Conservation (phyloP, 1,140 invertebrate species). For the Sitobion miscanthi region DNA sequence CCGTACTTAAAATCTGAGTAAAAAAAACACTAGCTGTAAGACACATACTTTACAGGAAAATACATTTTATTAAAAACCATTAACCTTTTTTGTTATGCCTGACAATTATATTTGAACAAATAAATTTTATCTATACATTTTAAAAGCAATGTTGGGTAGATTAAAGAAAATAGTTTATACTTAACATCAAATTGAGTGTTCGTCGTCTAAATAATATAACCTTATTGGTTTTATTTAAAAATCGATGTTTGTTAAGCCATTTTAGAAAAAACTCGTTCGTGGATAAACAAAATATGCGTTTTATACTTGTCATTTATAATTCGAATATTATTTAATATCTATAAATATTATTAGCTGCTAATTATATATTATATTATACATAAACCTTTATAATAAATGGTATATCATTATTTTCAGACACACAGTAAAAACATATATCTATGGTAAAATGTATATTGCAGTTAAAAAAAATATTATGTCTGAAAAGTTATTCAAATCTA, state of each 20-base stretch:
- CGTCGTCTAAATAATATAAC: background rate
- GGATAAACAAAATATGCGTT: background rate
- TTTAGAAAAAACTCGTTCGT: background rate
- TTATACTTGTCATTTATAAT: background rate
- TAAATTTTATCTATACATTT: background rate
- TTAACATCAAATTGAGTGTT: background rate
- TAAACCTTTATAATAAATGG: too few species aligned
- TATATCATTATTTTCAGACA: too few species aligned
- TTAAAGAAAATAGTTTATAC: background rate
- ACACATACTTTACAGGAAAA: background rate
- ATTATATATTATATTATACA: too few species aligned
- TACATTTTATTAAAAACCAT: background rate
- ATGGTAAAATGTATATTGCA: too few species aligned
- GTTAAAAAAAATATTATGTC: too few species aligned
- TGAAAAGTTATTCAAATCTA: background rate
- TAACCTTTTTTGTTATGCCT: background rate
- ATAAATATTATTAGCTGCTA: background rate
- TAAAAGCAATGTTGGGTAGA: background rate
- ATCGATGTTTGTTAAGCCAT: background rate
- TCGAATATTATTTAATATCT: background rate
- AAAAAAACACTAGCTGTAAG: background rate
- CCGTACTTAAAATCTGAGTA: background rate
- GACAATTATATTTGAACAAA: background rate
- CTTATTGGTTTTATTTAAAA: too few species aligned
- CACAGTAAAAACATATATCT: too few species aligned